Evolutionary conservation across 2,113 vertebrate genomes (phyloP).

Genomic region (Epinephelus cyanopodus): DNA sequence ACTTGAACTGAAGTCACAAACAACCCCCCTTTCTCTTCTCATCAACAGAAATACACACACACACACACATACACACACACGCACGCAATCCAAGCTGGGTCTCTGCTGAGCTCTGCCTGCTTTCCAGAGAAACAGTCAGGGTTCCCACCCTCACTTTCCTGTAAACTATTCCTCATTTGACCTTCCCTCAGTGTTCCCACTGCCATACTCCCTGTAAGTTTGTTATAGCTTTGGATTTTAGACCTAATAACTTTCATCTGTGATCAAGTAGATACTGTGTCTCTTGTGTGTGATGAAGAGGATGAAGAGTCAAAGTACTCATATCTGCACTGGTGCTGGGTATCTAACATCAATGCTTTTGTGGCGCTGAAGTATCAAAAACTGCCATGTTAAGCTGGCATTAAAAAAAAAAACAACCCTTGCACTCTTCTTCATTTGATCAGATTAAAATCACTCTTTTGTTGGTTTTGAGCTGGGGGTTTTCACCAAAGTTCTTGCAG

Average conservation of each 20-base stretch:
- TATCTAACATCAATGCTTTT: not conserved
- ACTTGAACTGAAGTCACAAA: slow-evolving; percentile 75
- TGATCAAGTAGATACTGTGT: not conserved
- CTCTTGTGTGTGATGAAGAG: not conserved
- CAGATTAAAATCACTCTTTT: not conserved
- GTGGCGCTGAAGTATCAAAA: not conserved
- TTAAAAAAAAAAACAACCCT: not conserved
- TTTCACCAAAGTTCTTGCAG: not conserved
- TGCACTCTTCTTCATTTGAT: not conserved
- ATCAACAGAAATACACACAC: slow-evolving; percentile 56
- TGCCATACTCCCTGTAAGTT: not conserved
- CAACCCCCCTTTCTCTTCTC: slow-evolving; percentile 53
- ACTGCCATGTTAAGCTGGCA: not conserved
- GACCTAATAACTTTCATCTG: slow-evolving; percentile 6
- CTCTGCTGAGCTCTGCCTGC: slow-evolving; percentile 33
- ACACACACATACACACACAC: not conserved
- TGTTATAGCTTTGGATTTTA: not conserved
- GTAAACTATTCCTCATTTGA: slow-evolving; percentile 13
- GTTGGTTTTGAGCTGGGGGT: not conserved
- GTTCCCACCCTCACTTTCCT: slow-evolving; percentile 49
- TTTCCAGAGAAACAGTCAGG: slow-evolving; percentile 47
- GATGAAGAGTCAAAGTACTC: not conserved
- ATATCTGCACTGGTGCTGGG: not conserved
- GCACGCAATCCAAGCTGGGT: slow-evolving; percentile 35
- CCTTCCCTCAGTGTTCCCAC: not conserved